Conservation (phyloP, 2,113 vertebrate species). For the Myiopsitta monachus region DNA sequence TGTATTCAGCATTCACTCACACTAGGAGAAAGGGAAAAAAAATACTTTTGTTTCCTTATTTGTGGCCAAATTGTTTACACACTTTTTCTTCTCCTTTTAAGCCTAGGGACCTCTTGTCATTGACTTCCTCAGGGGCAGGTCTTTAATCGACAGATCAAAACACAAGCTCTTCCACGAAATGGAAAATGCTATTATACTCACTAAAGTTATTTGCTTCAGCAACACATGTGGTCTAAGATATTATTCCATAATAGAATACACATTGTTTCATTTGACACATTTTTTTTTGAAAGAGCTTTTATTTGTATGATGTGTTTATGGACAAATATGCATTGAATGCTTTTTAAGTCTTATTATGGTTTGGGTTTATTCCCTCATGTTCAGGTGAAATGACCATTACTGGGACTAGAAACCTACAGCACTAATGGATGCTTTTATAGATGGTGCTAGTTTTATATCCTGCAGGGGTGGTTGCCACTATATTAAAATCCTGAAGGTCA, state of each 20-base stretch:
- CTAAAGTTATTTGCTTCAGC: constrained; percentile 54
- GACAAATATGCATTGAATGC: constrained; percentile 71
- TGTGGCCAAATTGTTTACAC: constrained; percentile 48
- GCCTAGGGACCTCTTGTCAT: background rate
- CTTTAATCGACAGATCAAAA: constrained; percentile 54
- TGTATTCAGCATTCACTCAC: background rate
- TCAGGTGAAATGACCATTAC: constrained; percentile 67
- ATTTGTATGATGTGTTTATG: constrained; percentile 75
- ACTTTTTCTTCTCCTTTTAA: constrained; percentile 33
- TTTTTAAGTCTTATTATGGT: constrained; percentile 68
- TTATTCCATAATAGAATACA: constrained; percentile 70
- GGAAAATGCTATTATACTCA: constrained; percentile 65
- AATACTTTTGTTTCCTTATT: constrained; percentile 38
- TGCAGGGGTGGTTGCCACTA: constrained; percentile 57
- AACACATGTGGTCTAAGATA: constrained; percentile 61
- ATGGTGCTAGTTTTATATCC: constrained; percentile 54
- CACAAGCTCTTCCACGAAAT: constrained; percentile 55
- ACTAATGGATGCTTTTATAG: constrained; percentile 64
- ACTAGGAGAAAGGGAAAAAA: background rate
- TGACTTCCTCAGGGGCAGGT: constrained; percentile 29
- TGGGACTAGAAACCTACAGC: background rate
- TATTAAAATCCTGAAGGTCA: constrained; percentile 74
- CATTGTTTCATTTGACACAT: constrained; percentile 70
- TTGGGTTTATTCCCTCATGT: constrained; percentile 75
- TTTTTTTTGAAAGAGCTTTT: constrained; percentile 59